A percentile compares a stretch with the other conserved stretches of the same genome.
phyloP scores from a whole-genome alignment of 2,797 vertebrate genomes.

The Lates japonicus region DNA sequence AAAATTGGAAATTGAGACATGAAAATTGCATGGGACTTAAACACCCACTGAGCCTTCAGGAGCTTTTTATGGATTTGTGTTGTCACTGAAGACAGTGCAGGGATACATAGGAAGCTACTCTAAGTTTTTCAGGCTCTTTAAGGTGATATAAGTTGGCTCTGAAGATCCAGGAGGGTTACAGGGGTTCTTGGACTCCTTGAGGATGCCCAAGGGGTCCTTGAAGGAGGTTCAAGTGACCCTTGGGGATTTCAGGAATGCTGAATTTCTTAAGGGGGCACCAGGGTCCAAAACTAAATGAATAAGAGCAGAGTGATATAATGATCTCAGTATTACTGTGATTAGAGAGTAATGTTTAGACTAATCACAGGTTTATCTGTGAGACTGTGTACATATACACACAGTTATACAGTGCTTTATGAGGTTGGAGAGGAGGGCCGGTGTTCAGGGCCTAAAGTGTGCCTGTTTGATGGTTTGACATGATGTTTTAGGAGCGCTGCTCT shows the following conservation, averaged over 20 bases:
- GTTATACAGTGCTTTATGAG: constrained; percentile 9
- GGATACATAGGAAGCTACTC: not conserved
- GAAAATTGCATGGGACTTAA: not conserved
- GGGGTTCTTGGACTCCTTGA: constrained; percentile 8
- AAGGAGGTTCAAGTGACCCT: too few species aligned
- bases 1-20: not conserved
- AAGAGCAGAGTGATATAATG: constrained; percentile 22
- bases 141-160: not conserved
- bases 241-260: not conserved
- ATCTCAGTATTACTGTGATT: constrained; percentile 41
- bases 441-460: not conserved
- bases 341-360: constrained; percentile 9
- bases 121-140: not conserved
- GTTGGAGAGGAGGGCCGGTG: not conserved
- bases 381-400: constrained; percentile 57
- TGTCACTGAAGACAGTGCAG: not conserved
- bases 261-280: not conserved
- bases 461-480: constrained; percentile 26
- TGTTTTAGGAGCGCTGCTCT: constrained; percentile 26
- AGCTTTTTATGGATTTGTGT: not conserved
- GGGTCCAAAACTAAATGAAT: not conserved
- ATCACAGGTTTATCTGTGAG: constrained; percentile 28
- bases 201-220: not conserved
- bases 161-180: not conserved
- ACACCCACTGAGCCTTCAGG: not conserved